Conservation (phyloP, 2,888 invertebrate genomes). For the Drosophila nigricruria region DNA sequence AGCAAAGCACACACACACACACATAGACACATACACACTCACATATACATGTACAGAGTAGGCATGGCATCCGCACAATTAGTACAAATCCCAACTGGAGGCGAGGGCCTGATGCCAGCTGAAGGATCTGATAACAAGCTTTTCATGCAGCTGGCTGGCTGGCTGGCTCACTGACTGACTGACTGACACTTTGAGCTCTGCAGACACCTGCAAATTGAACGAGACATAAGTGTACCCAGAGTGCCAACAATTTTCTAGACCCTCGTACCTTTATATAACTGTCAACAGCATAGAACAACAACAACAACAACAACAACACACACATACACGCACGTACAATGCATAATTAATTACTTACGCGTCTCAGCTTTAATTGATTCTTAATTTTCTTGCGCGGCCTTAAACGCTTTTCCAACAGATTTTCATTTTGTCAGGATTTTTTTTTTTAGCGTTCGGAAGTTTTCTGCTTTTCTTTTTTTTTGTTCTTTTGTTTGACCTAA, state of each 20-base stretch:
- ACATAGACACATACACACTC: neutral
- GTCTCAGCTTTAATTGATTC: slow-evolving; percentile 34
- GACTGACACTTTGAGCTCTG: slow-evolving; percentile 44
- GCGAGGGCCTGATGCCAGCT: slow-evolving; percentile 33
- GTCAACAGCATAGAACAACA: slow-evolving; percentile 10
- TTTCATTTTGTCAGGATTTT: slow-evolving; percentile 28
- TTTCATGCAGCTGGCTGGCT: slow-evolving; percentile 19
- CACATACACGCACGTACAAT: slow-evolving; percentile 6
- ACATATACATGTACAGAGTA: neutral
- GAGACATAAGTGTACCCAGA: slow-evolving; percentile 10
- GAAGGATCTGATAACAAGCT: slow-evolving; percentile 62
- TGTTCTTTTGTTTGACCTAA: slow-evolving; percentile 72
- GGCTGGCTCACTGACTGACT: slow-evolving; percentile 24
- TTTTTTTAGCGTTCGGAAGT: slow-evolving; percentile 8
- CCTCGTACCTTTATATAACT: slow-evolving; percentile 47
- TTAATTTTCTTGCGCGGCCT: slow-evolving; percentile 20
- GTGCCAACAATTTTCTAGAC: slow-evolving; percentile 7
- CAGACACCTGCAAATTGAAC: slow-evolving; percentile 22
- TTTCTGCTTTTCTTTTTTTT: slow-evolving; percentile 12
- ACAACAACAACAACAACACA: slow-evolving; percentile 9
- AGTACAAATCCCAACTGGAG: slow-evolving; percentile 29
- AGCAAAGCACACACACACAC: slow-evolving; percentile 33
- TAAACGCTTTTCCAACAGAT: slow-evolving; percentile 37
- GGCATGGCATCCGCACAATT: slow-evolving; percentile 50
- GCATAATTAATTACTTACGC: slow-evolving; percentile 55